A percentile compares a stretch with the other conserved stretches of the same genome.
Conservation (phyloP, 2,113 vertebrate genomes). For the Phasianus colchicus region DNA sequence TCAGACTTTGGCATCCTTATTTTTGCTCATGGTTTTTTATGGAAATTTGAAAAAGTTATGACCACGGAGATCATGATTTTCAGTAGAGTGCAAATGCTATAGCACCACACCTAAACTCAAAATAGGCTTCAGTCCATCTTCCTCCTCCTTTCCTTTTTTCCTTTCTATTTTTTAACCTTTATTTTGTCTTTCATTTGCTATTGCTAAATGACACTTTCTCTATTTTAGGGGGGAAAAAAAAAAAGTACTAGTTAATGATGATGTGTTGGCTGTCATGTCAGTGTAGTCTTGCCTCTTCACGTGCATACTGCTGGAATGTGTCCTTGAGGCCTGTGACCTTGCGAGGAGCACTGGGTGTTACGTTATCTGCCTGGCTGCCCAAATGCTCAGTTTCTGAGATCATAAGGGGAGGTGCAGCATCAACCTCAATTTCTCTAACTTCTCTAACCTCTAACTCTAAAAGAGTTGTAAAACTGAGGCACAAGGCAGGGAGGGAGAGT, state of each 20-base stretch:
- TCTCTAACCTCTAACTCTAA: too few species aligned
- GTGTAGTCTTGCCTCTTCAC: neutral
- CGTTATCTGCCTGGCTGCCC: neutral
- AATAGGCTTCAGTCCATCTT: conserved; percentile 21
- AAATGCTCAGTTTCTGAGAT: conserved; percentile 41
- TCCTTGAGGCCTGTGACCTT: conserved; percentile 26
- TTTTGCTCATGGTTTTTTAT: conserved; percentile 59
- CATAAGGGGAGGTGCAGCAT: conserved; percentile 10
- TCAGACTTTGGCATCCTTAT: conserved; percentile 57
- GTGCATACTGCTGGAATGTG: neutral
- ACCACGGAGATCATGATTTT: conserved; percentile 58
- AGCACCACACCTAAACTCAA: conserved; percentile 55
- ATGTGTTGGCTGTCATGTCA: neutral
- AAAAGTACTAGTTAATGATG: neutral
- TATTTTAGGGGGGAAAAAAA: neutral
- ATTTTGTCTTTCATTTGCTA: conserved; percentile 1
- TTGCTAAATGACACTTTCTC: neutral
- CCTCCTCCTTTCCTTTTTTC: neutral
- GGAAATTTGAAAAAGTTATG: conserved; percentile 52
- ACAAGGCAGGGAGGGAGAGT: neutral
- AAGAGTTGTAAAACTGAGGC: neutral
- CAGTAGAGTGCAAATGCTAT: conserved; percentile 20
- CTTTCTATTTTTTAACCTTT: neutral
- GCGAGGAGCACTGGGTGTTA: neutral
- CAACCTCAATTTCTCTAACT: neutral